A percentile compares a stretch with the other conserved stretches of the same genome.
Evolutionary conservation across 2,888 invertebrate genomes (phyloP).

Genomic region (Allygus modestus): DNA sequence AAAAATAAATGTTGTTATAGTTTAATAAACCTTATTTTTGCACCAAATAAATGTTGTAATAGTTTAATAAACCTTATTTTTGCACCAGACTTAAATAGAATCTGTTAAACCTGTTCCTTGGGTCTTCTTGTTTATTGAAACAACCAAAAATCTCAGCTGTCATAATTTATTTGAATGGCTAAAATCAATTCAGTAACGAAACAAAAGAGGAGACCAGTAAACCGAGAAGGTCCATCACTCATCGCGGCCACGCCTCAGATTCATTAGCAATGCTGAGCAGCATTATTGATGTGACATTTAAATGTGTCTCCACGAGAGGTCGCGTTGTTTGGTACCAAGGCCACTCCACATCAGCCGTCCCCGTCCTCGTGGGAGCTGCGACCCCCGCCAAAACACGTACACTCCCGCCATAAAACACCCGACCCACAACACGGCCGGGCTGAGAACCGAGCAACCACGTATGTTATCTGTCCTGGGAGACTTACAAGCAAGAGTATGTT

Average conservation of each 20-base stretch:
- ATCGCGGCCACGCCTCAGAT: background rate
- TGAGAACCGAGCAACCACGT: too few relatives aligned
- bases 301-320: constrained; percentile 12
- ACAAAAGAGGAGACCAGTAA: constrained; percentile 10
- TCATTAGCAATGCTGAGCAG: constrained; percentile 46
- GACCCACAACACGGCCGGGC: background rate
- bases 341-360: background rate
- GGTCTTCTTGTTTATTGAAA: too few relatives aligned
- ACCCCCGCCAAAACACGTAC: constrained; percentile 49
- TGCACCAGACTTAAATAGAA: too few relatives aligned
- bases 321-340: constrained; percentile 22
- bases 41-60: too few relatives aligned
- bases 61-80: too few relatives aligned
- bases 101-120: too few relatives aligned
- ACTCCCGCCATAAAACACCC: constrained; percentile 6
- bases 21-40: too few relatives aligned
- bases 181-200: background rate
- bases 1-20: too few relatives aligned
- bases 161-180: background rate
- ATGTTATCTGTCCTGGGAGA: background rate
- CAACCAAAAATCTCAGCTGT: background rate
- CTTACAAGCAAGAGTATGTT: background rate
- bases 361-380: constrained; percentile 6
- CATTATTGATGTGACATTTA: constrained; percentile 29
- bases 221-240: background rate